Conservation (phyloP, 2,113 vertebrate genomes). For the Dicaeum eximium region DNA sequence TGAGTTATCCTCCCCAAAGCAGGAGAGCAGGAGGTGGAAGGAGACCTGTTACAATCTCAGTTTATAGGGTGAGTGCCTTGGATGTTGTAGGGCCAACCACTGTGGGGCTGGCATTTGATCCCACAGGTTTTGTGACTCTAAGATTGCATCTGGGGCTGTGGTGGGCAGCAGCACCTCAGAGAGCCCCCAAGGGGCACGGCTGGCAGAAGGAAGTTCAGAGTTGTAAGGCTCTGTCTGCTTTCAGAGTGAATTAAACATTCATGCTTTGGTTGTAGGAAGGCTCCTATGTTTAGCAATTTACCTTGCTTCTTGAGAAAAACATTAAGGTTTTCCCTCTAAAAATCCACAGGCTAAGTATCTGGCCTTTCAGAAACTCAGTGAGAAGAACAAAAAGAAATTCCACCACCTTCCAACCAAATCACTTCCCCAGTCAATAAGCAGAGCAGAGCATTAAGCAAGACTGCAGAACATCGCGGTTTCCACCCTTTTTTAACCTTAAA, state of each 20-base stretch:
- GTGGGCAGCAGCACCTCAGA: not conserved
- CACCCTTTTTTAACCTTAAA: not conserved
- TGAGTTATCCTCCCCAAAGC: not conserved
- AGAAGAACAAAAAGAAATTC: not conserved
- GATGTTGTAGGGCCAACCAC: not conserved
- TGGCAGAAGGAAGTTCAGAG: not conserved
- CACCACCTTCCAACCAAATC: not conserved
- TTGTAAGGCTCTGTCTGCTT: not conserved
- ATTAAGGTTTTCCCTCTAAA: not conserved
- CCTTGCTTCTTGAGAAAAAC: not conserved
- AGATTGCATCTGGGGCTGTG: not conserved
- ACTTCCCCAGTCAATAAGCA: not conserved
- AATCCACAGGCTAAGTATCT: not conserved
- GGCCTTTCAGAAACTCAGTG: not conserved
- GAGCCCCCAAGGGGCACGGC: accelerated
- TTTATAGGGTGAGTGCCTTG: not conserved
- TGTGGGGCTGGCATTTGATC: not conserved
- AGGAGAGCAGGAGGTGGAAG: not conserved
- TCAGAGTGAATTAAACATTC: not conserved
- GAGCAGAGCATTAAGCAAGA: not conserved
- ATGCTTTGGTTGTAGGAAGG: not conserved
- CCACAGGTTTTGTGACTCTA: not conserved
- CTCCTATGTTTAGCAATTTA: not conserved
- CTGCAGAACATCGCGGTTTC: not conserved
- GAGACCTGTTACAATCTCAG: not conserved